Evolutionary conservation across 1,140 invertebrate species (phyloP).

Genomic region (Drosophila subpulchrella): DNA sequence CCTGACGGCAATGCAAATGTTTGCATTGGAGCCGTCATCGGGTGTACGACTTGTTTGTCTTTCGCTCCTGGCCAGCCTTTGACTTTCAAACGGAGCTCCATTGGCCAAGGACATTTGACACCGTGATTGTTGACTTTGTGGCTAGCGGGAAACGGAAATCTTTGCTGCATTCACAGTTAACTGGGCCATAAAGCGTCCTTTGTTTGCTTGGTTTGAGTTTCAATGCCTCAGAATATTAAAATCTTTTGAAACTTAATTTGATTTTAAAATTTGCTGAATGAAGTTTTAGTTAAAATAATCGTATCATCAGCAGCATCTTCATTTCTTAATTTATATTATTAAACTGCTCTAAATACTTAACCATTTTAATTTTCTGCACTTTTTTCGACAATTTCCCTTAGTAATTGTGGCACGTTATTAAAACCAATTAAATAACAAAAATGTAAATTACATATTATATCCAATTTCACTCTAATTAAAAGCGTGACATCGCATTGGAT

Average conservation of each 20-base stretch:
- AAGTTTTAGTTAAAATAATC: not conserved
- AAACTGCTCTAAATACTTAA: no score
- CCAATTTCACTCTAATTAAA: slow-evolving; percentile 6
- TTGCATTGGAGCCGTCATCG: slow-evolving; percentile 45
- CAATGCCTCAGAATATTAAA: not conserved
- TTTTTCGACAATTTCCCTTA: not conserved
- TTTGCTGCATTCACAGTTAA: slow-evolving; percentile 31
- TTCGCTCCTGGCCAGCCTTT: slow-evolving; percentile 50
- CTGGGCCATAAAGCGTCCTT: slow-evolving; percentile 29
- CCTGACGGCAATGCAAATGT: slow-evolving; percentile 46
- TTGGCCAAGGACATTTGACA: slow-evolving; percentile 37
- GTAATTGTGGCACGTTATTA: not conserved
- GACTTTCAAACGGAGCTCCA: slow-evolving; percentile 34
- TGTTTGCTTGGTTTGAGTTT: slow-evolving; percentile 15
- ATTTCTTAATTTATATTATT: no score
- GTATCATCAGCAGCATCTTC: no score
- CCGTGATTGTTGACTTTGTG: slow-evolving; percentile 50
- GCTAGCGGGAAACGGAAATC: slow-evolving; percentile 18
- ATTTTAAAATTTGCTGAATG: not conserved
- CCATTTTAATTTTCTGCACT: not conserved
- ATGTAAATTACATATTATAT: not conserved
- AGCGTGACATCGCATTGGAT: slow-evolving; percentile 9
- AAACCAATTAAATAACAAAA: not conserved
- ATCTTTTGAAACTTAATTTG: not conserved
- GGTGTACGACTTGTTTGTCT: slow-evolving; percentile 68